Evolutionary conservation across 2,888 invertebrate species (phyloP).

Genomic region (Trilocha varians): DNA sequence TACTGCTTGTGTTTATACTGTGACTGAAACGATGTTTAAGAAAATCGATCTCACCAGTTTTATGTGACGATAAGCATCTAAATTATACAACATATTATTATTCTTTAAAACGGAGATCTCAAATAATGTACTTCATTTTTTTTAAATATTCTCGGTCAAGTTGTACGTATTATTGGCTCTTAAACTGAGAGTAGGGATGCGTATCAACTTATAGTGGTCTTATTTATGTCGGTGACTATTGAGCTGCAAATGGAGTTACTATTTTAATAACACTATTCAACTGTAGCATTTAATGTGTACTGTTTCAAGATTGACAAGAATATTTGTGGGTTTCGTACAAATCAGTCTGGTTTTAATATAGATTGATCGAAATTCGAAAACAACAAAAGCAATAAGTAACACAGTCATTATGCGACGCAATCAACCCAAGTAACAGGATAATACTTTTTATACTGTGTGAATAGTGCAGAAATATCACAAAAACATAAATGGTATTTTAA

Average conservation of each 20-base stretch:
- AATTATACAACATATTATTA: no score
- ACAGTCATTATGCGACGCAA: neutral
- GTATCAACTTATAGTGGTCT: conserved; percentile 26
- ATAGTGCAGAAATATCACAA: neutral
- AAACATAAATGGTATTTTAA: no score
- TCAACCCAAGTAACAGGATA: neutral
- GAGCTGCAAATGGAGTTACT: conserved; percentile 51
- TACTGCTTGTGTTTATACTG: no score
- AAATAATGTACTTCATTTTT: no score
- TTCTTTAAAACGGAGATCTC: no score
- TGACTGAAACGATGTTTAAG: no score
- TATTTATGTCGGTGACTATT: conserved; percentile 37
- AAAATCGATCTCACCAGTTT: no score
- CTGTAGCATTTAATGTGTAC: neutral
- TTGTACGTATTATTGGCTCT: no score
- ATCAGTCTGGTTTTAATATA: no score
- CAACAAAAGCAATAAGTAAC: neutral
- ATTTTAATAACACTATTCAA: conserved; percentile 33
- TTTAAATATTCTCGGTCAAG: no score
- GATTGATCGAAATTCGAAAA: neutral
- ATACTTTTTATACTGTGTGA: neutral
- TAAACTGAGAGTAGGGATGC: conserved; percentile 8
- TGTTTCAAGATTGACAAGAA: neutral
- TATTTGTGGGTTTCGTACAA: neutral
- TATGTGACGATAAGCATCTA: no score